A percentile compares a stretch with the other conserved stretches of the same genome.
Conservation (phyloP, 2,113 vertebrate species). For the Hoplias malabaricus region DNA sequence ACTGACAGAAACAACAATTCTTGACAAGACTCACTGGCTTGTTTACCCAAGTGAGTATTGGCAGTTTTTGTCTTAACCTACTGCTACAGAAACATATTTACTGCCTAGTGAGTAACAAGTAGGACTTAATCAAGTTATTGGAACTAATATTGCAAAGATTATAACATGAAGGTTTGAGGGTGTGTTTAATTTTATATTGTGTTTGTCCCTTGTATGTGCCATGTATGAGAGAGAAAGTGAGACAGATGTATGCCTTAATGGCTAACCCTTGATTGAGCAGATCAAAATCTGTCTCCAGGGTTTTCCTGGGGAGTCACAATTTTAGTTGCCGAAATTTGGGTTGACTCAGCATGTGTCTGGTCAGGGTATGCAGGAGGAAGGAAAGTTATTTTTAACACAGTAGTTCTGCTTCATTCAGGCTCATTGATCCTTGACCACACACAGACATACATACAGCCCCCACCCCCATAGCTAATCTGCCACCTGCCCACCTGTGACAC, state of each 20-base stretch:
- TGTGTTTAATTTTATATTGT: background rate
- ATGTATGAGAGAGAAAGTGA: background rate
- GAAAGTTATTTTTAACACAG: slow-evolving; percentile 32
- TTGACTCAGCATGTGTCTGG: background rate
- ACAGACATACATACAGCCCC: background rate
- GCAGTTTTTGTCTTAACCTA: too few species aligned
- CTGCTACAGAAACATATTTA: background rate
- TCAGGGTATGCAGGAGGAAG: slow-evolving; percentile 3
- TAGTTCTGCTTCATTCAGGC: background rate
- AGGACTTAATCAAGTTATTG: background rate
- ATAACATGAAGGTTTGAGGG: background rate
- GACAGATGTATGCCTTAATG: background rate
- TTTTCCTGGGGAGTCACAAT: background rate
- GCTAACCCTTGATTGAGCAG: background rate
- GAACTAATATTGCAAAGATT: background rate
- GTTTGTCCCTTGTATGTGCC: background rate
- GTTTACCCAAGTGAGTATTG: too few species aligned
- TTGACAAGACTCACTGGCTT: too few species aligned
- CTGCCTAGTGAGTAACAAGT: background rate
- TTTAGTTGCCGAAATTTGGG: slow-evolving; percentile 2
- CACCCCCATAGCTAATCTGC: background rate
- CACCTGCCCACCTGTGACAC: slow-evolving; percentile 47
- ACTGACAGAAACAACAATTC: too few species aligned
- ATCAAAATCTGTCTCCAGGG: background rate
- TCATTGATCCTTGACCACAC: slow-evolving; percentile 35